These are phyloP conservation scores for Panulirus ornatus DNA, from an alignment of 1,140 invertebrate genomes.

Conservation along the genomic window DNA sequence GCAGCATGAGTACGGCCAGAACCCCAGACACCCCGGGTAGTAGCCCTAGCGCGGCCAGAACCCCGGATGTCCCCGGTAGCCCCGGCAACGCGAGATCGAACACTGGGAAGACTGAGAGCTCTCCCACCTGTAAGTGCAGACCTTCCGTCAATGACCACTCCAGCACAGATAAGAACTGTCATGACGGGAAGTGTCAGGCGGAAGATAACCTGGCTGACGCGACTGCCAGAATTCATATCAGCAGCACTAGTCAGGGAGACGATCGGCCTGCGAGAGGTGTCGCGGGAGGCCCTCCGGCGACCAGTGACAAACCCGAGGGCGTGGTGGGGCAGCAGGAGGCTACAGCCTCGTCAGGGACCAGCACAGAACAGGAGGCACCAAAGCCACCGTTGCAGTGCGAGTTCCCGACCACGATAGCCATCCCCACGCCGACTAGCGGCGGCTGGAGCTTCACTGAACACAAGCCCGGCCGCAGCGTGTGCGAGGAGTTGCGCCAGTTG, in stretches of 20 bases:
- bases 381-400: background rate
- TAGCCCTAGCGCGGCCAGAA: background rate
- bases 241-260: background rate
- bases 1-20: background rate
- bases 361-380: background rate
- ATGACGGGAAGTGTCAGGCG: background rate
- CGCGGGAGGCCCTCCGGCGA: background rate
- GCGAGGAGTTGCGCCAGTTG: constrained; percentile 66
- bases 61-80: background rate
- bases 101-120: background rate
- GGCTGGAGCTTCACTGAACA: constrained; percentile 52
- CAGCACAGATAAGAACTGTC: background rate
- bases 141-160: constrained; percentile 33
- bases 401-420: constrained; percentile 47
- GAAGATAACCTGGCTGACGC: constrained; percentile 12
- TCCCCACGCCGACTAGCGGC: constrained; percentile 25
- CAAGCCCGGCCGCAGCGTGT: constrained; percentile 59
- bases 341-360: too few species aligned
- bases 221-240: constrained; percentile 3
- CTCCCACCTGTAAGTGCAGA: background rate
- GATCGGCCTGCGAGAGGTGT: background rate
- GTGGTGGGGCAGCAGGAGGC: background rate
- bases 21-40: background rate
- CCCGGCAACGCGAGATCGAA: background rate
- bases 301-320: background rate